Evolutionary conservation across 2,113 vertebrate genomes (phyloP).

Genomic region (Protobothrops mucrosquamatus): DNA sequence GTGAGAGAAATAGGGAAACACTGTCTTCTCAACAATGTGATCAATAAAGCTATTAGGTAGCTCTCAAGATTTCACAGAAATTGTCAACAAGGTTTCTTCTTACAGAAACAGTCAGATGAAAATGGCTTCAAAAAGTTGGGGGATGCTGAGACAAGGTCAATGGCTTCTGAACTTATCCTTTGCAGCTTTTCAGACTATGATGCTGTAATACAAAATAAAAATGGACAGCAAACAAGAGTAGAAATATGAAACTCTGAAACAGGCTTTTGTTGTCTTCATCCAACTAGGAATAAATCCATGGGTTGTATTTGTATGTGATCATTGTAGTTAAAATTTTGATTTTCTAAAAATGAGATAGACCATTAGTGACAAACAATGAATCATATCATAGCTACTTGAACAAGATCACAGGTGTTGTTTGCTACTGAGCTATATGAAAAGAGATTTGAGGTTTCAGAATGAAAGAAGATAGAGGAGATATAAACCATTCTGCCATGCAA

Average conservation of each 20-base stretch:
- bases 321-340: background rate
- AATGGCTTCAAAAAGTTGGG: background rate
- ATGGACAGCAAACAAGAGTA: background rate
- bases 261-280: background rate
- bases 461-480: background rate
- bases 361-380: background rate
- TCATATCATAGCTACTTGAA: background rate
- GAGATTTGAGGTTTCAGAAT: background rate
- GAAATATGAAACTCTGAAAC: background rate
- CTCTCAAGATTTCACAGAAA: conserved; percentile 14
- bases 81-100: conserved; percentile 1
- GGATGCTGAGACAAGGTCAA: background rate
- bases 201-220: background rate
- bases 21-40: background rate
- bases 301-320: background rate
- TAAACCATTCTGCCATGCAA: background rate
- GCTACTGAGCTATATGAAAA: background rate
- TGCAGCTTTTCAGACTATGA: background rate
- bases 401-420: background rate
- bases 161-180: background rate
- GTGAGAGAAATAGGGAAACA: background rate
- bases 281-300: background rate
- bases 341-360: background rate
- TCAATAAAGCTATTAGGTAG: conserved; percentile 24
- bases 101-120: conserved; percentile 12